These are phyloP conservation scores for Zophobas morio DNA, from an alignment of 1,140 invertebrate genomes.

Conservation along the genomic window DNA sequence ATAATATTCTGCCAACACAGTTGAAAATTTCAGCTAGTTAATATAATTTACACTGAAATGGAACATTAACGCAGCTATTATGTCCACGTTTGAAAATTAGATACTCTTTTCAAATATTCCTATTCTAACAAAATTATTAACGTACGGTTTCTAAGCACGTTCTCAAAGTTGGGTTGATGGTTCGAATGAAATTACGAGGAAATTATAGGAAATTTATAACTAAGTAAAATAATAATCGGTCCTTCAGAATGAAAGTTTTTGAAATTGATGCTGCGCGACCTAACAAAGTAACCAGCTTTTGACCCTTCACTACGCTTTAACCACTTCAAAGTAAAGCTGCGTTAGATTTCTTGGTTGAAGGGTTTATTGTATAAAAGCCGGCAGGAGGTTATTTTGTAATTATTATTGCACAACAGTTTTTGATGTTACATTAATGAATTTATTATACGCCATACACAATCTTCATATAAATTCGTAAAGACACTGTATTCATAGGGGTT, in stretches of 20 bases:
- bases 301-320: conserved; percentile 34
- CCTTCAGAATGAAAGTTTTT: conserved; percentile 27
- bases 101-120: too few species aligned
- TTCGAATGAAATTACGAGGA: conserved; percentile 9
- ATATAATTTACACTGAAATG: too few species aligned
- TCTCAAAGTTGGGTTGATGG: conserved; percentile 6
- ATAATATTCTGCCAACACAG: too few species aligned
- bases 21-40: too few species aligned
- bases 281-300: conserved; percentile 24
- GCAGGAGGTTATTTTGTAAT: conserved; percentile 18
- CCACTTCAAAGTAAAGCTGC: conserved; percentile 31
- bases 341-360: conserved; percentile 24
- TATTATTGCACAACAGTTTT: conserved; percentile 28
- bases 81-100: too few species aligned
- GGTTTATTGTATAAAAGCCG: conserved; percentile 34
- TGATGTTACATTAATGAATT: conserved; percentile 13
- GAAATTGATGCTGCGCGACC: conserved; percentile 21
- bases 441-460: conserved; percentile 14
- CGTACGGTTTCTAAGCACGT: background rate
- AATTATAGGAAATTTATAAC: conserved; percentile 13
- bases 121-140: too few species aligned
- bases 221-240: conserved; percentile 20
- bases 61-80: too few species aligned
- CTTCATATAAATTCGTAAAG: background rate
- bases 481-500: too few species aligned